These are phyloP conservation scores for Apantesis nais DNA, from an alignment of 2,888 invertebrate genomes.

Conservation along the genomic window DNA sequence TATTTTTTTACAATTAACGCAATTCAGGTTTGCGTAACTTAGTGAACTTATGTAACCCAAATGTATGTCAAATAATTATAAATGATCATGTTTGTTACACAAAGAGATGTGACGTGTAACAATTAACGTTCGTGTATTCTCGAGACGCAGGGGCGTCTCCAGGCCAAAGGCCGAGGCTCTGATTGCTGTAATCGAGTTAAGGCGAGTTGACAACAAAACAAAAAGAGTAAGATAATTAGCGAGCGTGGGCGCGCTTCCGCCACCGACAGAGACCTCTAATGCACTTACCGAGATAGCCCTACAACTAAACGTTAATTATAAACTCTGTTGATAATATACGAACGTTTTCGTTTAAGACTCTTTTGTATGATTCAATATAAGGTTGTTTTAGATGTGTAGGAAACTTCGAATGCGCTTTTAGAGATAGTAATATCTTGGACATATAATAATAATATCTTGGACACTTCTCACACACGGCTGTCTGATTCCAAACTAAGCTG, in stretches of 20 bases:
- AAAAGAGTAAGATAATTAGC: constrained; percentile 81
- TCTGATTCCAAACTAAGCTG: too few species aligned
- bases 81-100: constrained; percentile 24
- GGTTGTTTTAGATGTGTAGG: neutral
- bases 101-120: constrained; percentile 43
- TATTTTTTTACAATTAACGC: too few species aligned
- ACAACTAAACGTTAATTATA: constrained; percentile 49
- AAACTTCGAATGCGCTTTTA: neutral
- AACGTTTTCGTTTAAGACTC: constrained; percentile 2
- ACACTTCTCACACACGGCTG: neutral
- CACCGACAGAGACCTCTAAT: constrained; percentile 58
- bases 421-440: neutral
- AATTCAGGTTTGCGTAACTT: neutral
- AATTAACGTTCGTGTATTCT: constrained; percentile 43
- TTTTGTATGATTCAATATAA: neutral
- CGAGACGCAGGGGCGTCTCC: constrained; percentile 68
- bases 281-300: constrained; percentile 50
- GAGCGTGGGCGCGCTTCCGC: constrained; percentile 76
- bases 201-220: constrained; percentile 74
- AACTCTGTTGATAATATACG: constrained; percentile 36
- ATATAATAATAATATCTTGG: neutral
- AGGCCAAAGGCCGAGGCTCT: constrained; percentile 77
- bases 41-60: neutral
- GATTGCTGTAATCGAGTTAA: constrained; percentile 84
- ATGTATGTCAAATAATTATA: constrained; percentile 4